phyloP scores from a whole-genome alignment of 2,113 vertebrate genomes.

The Balaenoptera acutorostrata region DNA sequence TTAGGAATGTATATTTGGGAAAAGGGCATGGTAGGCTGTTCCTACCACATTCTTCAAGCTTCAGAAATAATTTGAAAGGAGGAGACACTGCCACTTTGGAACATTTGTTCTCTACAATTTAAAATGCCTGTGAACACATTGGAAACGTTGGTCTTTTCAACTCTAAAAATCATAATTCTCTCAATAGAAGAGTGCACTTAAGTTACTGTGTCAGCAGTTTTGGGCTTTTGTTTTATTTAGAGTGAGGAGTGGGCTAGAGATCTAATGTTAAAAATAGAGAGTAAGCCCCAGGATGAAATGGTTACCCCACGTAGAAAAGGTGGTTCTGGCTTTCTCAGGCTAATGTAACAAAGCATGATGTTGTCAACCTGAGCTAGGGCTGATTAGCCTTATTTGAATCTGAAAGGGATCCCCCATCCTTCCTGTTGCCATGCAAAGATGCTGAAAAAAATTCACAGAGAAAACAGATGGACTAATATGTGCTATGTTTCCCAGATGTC shows the following conservation, averaged over 20 bases:
- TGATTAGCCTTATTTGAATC: slow-evolving; percentile 81
- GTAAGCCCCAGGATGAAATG: slow-evolving; percentile 6
- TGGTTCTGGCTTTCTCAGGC: slow-evolving; percentile 67
- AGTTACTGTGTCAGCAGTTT: neutral
- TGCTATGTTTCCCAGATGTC: slow-evolving; percentile 46
- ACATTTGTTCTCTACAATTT: neutral
- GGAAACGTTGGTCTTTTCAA: neutral
- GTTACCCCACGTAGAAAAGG: slow-evolving; percentile 43
- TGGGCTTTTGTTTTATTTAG: neutral
- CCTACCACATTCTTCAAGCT: neutral
- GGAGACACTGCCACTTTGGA: neutral
- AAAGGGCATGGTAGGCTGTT: neutral
- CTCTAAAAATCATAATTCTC: neutral
- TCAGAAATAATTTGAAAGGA: slow-evolving; percentile 47
- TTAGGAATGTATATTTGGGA: neutral
- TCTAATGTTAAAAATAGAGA: neutral
- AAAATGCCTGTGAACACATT: neutral
- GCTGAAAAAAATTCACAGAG: slow-evolving; percentile 78
- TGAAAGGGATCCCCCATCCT: slow-evolving; percentile 84
- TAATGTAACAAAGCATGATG: slow-evolving; percentile 69
- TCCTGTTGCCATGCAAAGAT: slow-evolving; percentile 81
- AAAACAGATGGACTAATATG: slow-evolving; percentile 76
- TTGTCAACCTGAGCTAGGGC: slow-evolving; percentile 65
- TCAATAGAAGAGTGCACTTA: neutral
- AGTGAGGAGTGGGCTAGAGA: neutral